Conservation (phyloP, 2,888 invertebrate species). For the Cryptocephalus primarius region DNA sequence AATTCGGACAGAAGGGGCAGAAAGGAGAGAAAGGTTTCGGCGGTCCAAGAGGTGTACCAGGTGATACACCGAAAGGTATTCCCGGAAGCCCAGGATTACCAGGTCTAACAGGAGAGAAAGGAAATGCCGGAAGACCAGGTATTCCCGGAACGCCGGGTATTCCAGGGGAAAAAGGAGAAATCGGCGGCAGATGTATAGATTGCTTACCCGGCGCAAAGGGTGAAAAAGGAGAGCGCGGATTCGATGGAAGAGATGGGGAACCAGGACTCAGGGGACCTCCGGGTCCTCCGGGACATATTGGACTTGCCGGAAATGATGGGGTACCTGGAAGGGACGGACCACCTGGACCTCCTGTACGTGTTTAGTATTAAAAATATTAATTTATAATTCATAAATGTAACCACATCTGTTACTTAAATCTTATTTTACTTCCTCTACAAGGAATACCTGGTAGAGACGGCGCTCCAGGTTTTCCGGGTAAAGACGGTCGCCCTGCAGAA, state of each 20-base stretch:
- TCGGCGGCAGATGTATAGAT: constrained; percentile 68
- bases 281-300: constrained; percentile 58
- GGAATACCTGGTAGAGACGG: constrained; percentile 45
- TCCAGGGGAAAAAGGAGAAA: constrained; percentile 66
- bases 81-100: constrained; percentile 62
- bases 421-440: constrained; percentile 16
- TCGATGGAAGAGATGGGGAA: constrained; percentile 55
- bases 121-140: constrained; percentile 56
- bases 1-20: constrained; percentile 56
- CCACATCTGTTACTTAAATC: background rate
- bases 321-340: constrained; percentile 57
- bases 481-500: constrained; percentile 50
- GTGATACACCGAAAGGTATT: constrained; percentile 68
- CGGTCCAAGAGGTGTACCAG: constrained; percentile 64
- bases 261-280: constrained; percentile 63
- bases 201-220: constrained; percentile 69
- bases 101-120: constrained; percentile 59
- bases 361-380: too few relatives aligned
- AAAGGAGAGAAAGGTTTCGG: constrained; percentile 72
- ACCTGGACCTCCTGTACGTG: constrained; percentile 52
- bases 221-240: constrained; percentile 63
- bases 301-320: constrained; percentile 58
- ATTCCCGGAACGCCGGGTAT: constrained; percentile 46
- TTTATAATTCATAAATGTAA: background rate
- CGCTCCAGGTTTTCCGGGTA: constrained; percentile 48